phyloP scores from a whole-genome alignment of 1,140 invertebrate species.

The Drosophila pandora region DNA sequence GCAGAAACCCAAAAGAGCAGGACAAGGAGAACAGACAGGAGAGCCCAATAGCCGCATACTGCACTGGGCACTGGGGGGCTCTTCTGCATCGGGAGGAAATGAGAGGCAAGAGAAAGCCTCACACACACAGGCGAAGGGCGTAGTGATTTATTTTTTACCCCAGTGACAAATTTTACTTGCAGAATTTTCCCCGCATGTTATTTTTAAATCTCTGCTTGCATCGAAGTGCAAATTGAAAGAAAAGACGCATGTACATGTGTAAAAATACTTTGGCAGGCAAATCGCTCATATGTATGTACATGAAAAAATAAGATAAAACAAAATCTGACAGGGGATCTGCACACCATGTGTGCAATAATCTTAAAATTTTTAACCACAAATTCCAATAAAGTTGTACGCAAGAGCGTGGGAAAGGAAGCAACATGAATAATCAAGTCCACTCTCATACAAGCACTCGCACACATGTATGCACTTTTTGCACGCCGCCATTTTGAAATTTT shows the following conservation, averaged over 20 bases:
- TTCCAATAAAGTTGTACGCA: slow-evolving; percentile 1
- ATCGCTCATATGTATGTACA: not conserved
- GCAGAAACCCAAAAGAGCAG: slow-evolving; percentile 17
- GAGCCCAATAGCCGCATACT: slow-evolving; percentile 26
- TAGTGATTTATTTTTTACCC: slow-evolving; percentile 78
- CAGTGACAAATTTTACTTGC: slow-evolving; percentile 75
- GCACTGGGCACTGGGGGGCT: slow-evolving; percentile 55
- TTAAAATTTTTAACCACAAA: not conserved
- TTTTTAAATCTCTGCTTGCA: slow-evolving; percentile 70
- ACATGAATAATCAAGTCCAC: slow-evolving; percentile 18
- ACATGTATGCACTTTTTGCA: slow-evolving; percentile 6
- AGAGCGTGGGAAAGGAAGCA: slow-evolving; percentile 10
- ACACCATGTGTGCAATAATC: slow-evolving; percentile 30
- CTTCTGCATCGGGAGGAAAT: slow-evolving; percentile 33
- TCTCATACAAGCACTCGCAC: not conserved
- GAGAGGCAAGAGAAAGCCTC: slow-evolving; percentile 24
- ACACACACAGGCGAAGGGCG: slow-evolving; percentile 21
- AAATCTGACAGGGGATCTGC: slow-evolving; percentile 17
- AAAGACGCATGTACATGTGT: slow-evolving; percentile 33
- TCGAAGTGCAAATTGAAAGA: slow-evolving; percentile 60
- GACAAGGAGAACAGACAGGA: slow-evolving; percentile 12
- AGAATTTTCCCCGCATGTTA: slow-evolving; percentile 61
- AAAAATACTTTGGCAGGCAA: slow-evolving; percentile 69
- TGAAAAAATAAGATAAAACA: slow-evolving; percentile 2
- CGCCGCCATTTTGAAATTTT: slow-evolving; percentile 67